phyloP scores from a whole-genome alignment of 2,113 vertebrate species.

The Fukomys damarensis region DNA sequence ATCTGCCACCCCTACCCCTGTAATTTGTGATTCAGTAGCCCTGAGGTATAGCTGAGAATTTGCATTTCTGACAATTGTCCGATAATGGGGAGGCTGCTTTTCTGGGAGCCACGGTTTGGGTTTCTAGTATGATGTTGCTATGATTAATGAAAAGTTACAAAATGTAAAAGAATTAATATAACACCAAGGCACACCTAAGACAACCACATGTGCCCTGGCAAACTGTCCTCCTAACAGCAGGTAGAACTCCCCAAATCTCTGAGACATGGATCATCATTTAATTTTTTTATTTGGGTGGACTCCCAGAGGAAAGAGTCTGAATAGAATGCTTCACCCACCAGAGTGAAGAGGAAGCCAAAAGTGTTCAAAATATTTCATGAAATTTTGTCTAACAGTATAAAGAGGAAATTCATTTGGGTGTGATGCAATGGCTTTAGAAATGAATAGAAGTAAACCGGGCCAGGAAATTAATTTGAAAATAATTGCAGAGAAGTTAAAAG shows the following conservation, averaged over 20 bases:
- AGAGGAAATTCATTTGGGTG: slow-evolving; percentile 74
- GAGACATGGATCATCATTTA: too few species aligned
- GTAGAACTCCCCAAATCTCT: neutral
- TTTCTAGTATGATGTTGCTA: neutral
- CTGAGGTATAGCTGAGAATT: neutral
- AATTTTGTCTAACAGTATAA: slow-evolving; percentile 67
- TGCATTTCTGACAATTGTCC: neutral
- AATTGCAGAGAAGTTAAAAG: slow-evolving; percentile 66
- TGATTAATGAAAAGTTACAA: neutral
- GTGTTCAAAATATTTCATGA: slow-evolving; percentile 67
- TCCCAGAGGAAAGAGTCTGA: neutral
- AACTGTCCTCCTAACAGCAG: neutral
- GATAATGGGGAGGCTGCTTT: neutral
- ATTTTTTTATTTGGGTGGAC: neutral
- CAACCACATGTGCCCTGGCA: neutral
- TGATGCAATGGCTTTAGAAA: slow-evolving; percentile 59
- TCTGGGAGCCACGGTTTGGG: neutral
- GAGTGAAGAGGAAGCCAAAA: slow-evolving; percentile 60
- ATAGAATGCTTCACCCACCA: neutral
- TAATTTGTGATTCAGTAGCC: neutral
- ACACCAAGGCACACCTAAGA: neutral
- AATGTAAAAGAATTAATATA: neutral
- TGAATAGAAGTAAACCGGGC: slow-evolving; percentile 65
- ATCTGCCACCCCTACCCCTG: neutral
- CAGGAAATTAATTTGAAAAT: slow-evolving; percentile 74